These are phyloP conservation scores for Canis aureus DNA, from an alignment of 2,113 vertebrate species.

Conservation along the genomic window DNA sequence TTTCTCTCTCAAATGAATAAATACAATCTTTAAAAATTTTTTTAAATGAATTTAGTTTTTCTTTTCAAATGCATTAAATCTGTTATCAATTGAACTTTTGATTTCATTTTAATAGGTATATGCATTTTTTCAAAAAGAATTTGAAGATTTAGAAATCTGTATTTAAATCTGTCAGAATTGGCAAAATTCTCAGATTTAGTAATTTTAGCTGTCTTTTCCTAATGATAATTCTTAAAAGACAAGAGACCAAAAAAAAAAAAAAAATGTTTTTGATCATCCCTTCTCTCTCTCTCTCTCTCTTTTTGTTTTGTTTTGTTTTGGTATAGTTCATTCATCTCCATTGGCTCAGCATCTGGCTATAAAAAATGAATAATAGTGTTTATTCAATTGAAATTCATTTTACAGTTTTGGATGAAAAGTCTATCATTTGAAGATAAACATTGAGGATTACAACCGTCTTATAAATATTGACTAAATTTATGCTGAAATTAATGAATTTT, in stretches of 20 bases:
- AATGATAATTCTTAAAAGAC: neutral
- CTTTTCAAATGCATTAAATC: neutral
- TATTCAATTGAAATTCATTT: constrained; percentile 11
- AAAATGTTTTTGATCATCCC: neutral
- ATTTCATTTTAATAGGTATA: constrained; percentile 47
- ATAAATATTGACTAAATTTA: constrained; percentile 51
- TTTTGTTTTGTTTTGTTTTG: neutral
- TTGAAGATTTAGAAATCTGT: neutral
- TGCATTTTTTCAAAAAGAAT: neutral
- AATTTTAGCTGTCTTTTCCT: constrained; percentile 4
- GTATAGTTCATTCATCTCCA: neutral
- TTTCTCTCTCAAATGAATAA: too few relatives aligned
- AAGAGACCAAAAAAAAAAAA: neutral
- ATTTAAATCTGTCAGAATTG: constrained; percentile 50
- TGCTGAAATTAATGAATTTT: constrained; percentile 63
- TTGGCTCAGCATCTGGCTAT: neutral
- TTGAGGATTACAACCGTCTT: neutral
- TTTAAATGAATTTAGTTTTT: neutral
- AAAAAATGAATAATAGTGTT: constrained; percentile 2
- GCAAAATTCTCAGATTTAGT: constrained; percentile 13
- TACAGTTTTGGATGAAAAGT: constrained; percentile 44
- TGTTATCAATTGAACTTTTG: neutral
- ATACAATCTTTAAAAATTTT: too few relatives aligned
- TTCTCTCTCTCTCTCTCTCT: too few relatives aligned
- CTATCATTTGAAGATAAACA: constrained; percentile 34